A percentile compares a stretch with the other conserved stretches of the same genome.
Evolutionary conservation across 2,113 vertebrate species (phyloP).

Genomic region (Eulacestoma nigropectus): DNA sequence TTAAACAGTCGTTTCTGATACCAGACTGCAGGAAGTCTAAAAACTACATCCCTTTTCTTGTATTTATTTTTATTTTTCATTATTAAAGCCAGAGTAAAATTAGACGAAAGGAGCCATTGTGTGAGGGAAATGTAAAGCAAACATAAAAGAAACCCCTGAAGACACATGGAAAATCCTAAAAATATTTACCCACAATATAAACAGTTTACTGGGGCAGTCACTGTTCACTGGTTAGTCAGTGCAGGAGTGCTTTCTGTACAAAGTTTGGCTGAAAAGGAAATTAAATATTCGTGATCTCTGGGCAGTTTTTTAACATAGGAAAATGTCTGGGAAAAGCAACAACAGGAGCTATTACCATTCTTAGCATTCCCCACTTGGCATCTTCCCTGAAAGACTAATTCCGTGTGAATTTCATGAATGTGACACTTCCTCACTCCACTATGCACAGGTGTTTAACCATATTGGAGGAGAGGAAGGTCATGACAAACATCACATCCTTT

Average conservation of each 20-base stretch:
- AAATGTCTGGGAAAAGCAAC: neutral
- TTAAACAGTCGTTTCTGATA: neutral
- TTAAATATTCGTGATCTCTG: neutral
- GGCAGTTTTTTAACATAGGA: neutral
- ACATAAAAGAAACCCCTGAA: neutral
- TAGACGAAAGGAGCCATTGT: neutral
- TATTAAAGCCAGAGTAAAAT: constrained; percentile 15
- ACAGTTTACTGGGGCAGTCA: neutral
- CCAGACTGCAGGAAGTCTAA: neutral
- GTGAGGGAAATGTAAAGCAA: neutral
- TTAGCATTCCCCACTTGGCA: neutral
- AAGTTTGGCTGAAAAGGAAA: neutral
- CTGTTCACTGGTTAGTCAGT: neutral
- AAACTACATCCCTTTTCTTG: neutral
- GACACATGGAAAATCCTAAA: neutral
- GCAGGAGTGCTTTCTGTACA: neutral
- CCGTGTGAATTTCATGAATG: neutral
- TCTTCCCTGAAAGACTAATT: neutral
- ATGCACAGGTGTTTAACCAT: neutral
- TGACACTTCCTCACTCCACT: neutral
- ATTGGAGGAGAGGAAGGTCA: neutral
- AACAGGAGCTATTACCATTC: neutral
- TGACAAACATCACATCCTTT: constrained; percentile 15
- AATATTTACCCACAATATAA: neutral
- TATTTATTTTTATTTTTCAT: neutral